A percentile compares a stretch with the other conserved stretches of the same genome.
phyloP scores from a whole-genome alignment of 2,888 invertebrate species.

The Pristionchus arcanus region DNA sequence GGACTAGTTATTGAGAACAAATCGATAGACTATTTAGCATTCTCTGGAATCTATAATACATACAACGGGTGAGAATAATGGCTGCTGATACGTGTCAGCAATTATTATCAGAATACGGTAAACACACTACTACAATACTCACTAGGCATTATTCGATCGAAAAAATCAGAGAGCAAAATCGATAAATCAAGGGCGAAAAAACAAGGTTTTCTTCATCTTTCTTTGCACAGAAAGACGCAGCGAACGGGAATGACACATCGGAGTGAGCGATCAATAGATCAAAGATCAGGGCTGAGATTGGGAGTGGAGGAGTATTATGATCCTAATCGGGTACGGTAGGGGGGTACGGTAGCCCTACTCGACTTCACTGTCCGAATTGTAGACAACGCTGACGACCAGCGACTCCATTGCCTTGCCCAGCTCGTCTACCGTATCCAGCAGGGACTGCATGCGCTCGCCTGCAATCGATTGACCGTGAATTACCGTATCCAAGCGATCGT shows the following conservation, averaged over 20 bases:
- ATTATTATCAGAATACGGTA: background rate
- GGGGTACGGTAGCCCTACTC: conserved; percentile 40
- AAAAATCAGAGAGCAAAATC: background rate
- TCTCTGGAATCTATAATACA: background rate
- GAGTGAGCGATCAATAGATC: conserved; percentile 1
- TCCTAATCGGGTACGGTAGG: background rate
- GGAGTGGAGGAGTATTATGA: background rate
- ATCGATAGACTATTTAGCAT: background rate
- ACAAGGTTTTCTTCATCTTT: background rate
- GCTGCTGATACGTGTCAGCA: background rate
- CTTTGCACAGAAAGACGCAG: conserved; percentile 18
- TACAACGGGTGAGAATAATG: background rate
- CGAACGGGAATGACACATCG: conserved; percentile 7
- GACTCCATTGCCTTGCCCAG: conserved; percentile 89
- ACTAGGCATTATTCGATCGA: conserved; percentile 29
- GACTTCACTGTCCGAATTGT: conserved; percentile 83
- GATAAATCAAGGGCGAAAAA: background rate
- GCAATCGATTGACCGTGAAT: background rate
- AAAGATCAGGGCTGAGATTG: conserved; percentile 34
- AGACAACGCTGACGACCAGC: conserved; percentile 91
- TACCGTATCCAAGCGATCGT: background rate
- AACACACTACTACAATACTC: conserved; percentile 3
- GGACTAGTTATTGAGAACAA: background rate
- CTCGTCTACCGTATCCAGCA: conserved; percentile 84
- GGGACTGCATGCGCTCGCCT: conserved; percentile 80